A percentile compares a stretch with the other conserved stretches of the same genome.
These are phyloP conservation scores for Erynnis tages DNA, from an alignment of 2,888 invertebrate species.

Conservation along the genomic window DNA sequence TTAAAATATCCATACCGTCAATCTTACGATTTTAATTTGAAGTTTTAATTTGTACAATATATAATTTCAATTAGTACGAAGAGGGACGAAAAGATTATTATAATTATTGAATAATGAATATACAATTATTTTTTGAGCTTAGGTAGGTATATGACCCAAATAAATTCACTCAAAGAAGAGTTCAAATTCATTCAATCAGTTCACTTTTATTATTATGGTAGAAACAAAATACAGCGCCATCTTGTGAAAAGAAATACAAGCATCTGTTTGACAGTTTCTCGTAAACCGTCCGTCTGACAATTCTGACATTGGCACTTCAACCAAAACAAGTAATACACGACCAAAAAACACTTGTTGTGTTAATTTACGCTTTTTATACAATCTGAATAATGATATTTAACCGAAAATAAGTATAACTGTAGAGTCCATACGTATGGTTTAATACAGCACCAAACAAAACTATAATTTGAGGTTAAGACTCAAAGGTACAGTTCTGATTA, in stretches of 20 bases:
- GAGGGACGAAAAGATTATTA: too few species aligned
- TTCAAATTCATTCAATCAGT: too few species aligned
- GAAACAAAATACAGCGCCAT: conserved; percentile 7
- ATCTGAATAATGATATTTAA: conserved; percentile 38
- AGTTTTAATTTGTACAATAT: too few species aligned
- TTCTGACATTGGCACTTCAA: conserved; percentile 39
- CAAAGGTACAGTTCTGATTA: conserved; percentile 28
- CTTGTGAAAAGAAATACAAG: conserved; percentile 1
- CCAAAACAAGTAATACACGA: conserved; percentile 3
- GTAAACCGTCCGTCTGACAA: too few species aligned
- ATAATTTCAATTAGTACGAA: too few species aligned
- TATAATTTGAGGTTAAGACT: conserved; percentile 33
- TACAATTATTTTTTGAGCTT: too few species aligned
- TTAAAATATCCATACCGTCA: background rate
- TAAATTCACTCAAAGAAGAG: too few species aligned
- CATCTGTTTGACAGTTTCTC: too few species aligned
- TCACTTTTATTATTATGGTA: too few species aligned
- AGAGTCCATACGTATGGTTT: conserved; percentile 6
- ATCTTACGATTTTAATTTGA: too few species aligned
- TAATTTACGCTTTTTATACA: conserved; percentile 17
- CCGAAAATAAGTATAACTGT: conserved; percentile 5
- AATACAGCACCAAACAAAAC: background rate
- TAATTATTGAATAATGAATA: too few species aligned
- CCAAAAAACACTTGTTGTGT: conserved; percentile 15
- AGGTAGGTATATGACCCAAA: too few species aligned